These are phyloP conservation scores for Digitonthophagus gazella DNA, from an alignment of 2,888 invertebrate genomes.

Conservation along the genomic window DNA sequence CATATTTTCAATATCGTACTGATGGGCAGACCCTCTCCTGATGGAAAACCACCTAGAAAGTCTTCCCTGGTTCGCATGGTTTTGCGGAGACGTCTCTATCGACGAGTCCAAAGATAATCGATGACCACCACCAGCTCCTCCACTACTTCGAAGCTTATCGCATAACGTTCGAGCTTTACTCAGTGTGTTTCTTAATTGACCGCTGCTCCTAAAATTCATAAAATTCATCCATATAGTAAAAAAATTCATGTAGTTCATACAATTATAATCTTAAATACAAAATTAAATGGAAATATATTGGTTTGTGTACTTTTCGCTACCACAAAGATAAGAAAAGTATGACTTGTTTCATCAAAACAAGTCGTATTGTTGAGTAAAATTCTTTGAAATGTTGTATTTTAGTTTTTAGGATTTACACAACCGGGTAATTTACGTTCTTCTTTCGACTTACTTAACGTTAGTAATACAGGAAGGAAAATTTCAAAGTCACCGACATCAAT, in stretches of 20 bases:
- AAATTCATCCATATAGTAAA: too few relatives aligned
- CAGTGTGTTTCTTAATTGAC: constrained; percentile 75
- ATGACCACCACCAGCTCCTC: constrained; percentile 44
- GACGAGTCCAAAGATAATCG: constrained; percentile 43
- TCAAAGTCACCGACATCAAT: neutral
- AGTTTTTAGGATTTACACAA: too few relatives aligned
- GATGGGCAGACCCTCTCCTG: constrained; percentile 76
- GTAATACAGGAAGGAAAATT: neutral
- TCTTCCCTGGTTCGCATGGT: constrained; percentile 58
- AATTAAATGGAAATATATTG: too few relatives aligned
- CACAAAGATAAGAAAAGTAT: too few relatives aligned
- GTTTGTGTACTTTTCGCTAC: too few relatives aligned
- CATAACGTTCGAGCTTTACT: constrained; percentile 80
- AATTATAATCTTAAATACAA: too few relatives aligned
- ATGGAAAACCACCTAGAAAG: constrained; percentile 89
- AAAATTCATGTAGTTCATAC: too few relatives aligned
- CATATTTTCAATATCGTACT: constrained; percentile 69
- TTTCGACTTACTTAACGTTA: too few relatives aligned
- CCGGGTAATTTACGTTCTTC: too few relatives aligned
- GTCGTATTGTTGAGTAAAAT: too few relatives aligned
- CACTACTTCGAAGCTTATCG: constrained; percentile 70
- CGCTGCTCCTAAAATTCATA: constrained; percentile 62
- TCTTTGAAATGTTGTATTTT: too few relatives aligned
- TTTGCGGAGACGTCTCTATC: constrained; percentile 43
- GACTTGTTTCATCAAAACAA: too few relatives aligned